These are phyloP conservation scores for Molanna angustata DNA, from an alignment of 2,888 invertebrate genomes.

Conservation along the genomic window DNA sequence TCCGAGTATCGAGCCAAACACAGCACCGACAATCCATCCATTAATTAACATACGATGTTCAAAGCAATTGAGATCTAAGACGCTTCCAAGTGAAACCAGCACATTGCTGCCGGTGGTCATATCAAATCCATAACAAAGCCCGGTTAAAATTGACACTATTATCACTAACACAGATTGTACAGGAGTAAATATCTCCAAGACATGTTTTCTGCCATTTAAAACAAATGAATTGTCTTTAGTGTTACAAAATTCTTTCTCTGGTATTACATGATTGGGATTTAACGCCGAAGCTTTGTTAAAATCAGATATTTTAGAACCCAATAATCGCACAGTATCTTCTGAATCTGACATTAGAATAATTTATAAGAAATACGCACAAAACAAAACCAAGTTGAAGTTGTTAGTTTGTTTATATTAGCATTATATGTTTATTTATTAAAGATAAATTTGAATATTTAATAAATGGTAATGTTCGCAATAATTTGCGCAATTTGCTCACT, in stretches of 20 bases:
- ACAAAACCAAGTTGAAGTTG: no score
- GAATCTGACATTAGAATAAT: conserved; percentile 18
- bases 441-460: no score
- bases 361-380: no score
- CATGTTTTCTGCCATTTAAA: conserved; percentile 12
- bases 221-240: conserved; percentile 3
- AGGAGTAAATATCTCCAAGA: conserved; percentile 11
- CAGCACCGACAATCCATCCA: conserved; percentile 18
- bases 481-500: no score
- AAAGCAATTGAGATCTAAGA: conserved; percentile 19
- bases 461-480: no score
- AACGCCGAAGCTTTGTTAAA: conserved; percentile 11
- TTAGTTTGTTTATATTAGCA: no score
- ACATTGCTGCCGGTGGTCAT: conserved; percentile 19
- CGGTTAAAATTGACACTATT: conserved; percentile 10
- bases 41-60: conserved; percentile 18
- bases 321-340: conserved; percentile 18
- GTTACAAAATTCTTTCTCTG: neutral
- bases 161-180: conserved; percentile 7
- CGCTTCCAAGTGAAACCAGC: conserved; percentile 15
- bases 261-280: conserved; percentile 12
- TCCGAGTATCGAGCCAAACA: conserved; percentile 9
- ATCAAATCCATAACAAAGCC: conserved; percentile 18
- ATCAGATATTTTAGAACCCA: conserved; percentile 15
- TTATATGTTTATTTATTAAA: no score